These are phyloP conservation scores for Rhizomys pruinosus DNA, from an alignment of 2,113 vertebrate genomes.

Conservation along the genomic window DNA sequence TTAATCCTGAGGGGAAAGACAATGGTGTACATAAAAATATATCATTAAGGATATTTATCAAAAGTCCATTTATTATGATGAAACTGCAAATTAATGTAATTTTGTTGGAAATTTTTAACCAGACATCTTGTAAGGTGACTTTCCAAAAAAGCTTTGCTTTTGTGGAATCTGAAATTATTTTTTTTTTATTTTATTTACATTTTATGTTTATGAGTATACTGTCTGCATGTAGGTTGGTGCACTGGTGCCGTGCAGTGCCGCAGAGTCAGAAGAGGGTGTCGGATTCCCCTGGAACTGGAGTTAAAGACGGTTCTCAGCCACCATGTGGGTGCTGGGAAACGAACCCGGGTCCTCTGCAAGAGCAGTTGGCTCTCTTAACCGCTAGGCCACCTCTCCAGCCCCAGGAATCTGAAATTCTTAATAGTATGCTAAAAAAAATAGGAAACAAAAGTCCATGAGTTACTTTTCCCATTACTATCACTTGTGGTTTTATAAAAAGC, in stretches of 20 bases:
- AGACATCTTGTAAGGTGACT: neutral
- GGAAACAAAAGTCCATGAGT: neutral
- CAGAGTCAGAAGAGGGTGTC: too few species aligned
- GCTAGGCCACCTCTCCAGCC: too few species aligned
- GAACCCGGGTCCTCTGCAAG: too few species aligned
- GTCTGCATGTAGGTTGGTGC: too few species aligned
- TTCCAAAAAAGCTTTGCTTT: neutral
- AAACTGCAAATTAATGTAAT: neutral
- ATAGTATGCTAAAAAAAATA: neutral
- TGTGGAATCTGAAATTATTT: neutral
- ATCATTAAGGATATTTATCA: neutral
- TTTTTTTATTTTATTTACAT: too few species aligned
- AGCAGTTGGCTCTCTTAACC: too few species aligned
- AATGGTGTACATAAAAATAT: neutral
- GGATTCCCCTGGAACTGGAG: too few species aligned
- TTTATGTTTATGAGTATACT: too few species aligned
- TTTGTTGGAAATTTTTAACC: neutral
- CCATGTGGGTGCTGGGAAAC: too few species aligned
- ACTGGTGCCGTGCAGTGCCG: too few species aligned
- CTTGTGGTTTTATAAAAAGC: neutral
- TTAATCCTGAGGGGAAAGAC: neutral
- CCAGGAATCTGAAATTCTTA: neutral
- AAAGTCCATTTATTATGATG: neutral
- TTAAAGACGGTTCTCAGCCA: too few species aligned
- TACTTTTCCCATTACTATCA: neutral